Conservation (phyloP, 2,888 invertebrate species). For the Tuberolachnus salignus region DNA sequence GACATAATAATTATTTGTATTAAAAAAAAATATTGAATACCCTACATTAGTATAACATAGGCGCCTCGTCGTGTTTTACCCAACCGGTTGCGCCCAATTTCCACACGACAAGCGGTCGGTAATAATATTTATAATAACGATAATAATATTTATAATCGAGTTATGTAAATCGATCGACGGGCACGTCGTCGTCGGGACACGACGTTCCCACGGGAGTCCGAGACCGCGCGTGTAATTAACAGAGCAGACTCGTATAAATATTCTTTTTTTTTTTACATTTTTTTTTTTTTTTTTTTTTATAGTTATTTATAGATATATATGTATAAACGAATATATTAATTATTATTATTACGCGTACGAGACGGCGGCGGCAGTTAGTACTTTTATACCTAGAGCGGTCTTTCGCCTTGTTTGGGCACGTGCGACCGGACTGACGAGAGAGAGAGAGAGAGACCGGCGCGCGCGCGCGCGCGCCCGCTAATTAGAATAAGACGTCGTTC, state of each 20-base stretch:
- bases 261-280: too few species aligned
- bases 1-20: not conserved
- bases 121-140: too few species aligned
- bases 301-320: too few species aligned
- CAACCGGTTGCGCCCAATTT: conserved; percentile 36
- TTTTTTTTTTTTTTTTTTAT: too few species aligned
- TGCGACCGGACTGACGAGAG: conserved; percentile 40
- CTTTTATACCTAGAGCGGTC: too few species aligned
- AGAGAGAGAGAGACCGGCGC: not conserved
- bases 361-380: not conserved
- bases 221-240: conserved; percentile 40
- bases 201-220: conserved; percentile 48
- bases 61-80: not conserved
- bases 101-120: conserved; percentile 5
- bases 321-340: too few species aligned
- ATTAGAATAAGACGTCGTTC: conserved; percentile 42
- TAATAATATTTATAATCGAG: conserved; percentile 53
- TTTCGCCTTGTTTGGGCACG: conserved; percentile 53
- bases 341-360: not conserved
- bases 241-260: too few species aligned
- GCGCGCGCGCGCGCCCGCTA: not conserved
- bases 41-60: not conserved
- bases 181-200: conserved; percentile 23
- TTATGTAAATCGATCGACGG: conserved; percentile 42
- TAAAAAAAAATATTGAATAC: too few species aligned